These are phyloP conservation scores for Limnephilus rhombicus DNA, from an alignment of 2,888 invertebrate species.

Conservation along the genomic window DNA sequence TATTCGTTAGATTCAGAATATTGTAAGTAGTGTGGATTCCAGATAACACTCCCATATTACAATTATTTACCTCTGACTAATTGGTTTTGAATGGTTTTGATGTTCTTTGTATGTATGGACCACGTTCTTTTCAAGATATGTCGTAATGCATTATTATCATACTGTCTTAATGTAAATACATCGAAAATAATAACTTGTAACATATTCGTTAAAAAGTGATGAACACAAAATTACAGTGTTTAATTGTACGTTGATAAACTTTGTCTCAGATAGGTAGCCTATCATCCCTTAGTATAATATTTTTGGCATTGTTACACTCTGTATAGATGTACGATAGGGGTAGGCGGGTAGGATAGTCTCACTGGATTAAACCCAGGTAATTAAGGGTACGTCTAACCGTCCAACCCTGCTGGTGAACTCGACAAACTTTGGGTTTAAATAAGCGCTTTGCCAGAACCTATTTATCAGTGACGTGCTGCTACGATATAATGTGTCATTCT, in stretches of 20 bases:
- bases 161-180: too few species aligned
- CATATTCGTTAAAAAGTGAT: neutral
- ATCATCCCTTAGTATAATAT: neutral
- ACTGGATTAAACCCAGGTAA: slow-evolving; percentile 36
- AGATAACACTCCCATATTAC: too few species aligned
- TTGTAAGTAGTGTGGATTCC: too few species aligned
- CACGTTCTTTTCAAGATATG: too few species aligned
- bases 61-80: too few species aligned
- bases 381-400: slow-evolving; percentile 4
- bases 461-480: neutral
- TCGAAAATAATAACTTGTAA: too few species aligned
- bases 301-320: neutral
- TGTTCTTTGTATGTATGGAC: too few species aligned
- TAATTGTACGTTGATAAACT: neutral
- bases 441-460: neutral
- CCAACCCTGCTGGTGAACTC: slow-evolving; percentile 24
- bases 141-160: too few species aligned
- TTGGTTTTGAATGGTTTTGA: too few species aligned
- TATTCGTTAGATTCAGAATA: too few species aligned
- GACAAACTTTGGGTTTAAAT: slow-evolving; percentile 35
- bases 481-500: neutral
- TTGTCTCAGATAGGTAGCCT: neutral
- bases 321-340: neutral
- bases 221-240: neutral
- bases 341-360: neutral